phyloP scores from a whole-genome alignment of 2,888 invertebrate genomes.

The Polia nebulosa region DNA sequence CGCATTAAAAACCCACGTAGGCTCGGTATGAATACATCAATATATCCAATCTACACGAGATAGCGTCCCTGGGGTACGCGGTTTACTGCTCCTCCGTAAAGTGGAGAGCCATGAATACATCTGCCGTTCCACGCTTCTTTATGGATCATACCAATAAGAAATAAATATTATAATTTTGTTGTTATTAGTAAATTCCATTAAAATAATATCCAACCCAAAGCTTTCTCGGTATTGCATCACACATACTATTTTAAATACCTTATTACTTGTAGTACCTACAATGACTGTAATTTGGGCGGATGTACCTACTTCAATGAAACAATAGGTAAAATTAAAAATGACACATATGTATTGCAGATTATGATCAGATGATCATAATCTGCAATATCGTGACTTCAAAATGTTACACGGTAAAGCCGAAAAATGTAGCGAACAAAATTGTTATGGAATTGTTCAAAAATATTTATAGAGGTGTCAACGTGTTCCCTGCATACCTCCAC shows the following conservation, averaged over 20 bases:
- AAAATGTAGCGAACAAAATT: too few species aligned
- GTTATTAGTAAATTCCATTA: accelerated
- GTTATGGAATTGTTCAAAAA: background rate
- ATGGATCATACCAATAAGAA: constrained; percentile 3
- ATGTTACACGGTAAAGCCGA: too few species aligned
- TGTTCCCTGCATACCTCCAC: constrained; percentile 11
- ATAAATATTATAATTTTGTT: background rate
- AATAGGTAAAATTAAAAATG: too few species aligned
- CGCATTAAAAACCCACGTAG: constrained; percentile 1
- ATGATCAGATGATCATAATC: too few species aligned
- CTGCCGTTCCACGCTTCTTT: constrained; percentile 17
- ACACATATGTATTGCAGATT: too few species aligned
- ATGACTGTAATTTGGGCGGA: too few species aligned
- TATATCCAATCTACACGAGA: constrained; percentile 43
- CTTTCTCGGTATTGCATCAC: background rate
- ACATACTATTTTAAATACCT: too few species aligned
- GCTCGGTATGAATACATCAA: constrained; percentile 44
- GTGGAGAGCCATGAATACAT: constrained; percentile 57
- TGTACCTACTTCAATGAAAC: too few species aligned
- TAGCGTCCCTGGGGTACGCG: constrained; percentile 53
- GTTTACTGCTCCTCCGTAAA: constrained; percentile 45
- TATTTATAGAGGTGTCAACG: background rate
- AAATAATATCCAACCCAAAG: background rate
- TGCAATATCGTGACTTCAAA: too few species aligned
- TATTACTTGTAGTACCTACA: too few species aligned